Evolutionary conservation across 2,888 invertebrate genomes (phyloP).

Genomic region (Trichacis sp.): DNA sequence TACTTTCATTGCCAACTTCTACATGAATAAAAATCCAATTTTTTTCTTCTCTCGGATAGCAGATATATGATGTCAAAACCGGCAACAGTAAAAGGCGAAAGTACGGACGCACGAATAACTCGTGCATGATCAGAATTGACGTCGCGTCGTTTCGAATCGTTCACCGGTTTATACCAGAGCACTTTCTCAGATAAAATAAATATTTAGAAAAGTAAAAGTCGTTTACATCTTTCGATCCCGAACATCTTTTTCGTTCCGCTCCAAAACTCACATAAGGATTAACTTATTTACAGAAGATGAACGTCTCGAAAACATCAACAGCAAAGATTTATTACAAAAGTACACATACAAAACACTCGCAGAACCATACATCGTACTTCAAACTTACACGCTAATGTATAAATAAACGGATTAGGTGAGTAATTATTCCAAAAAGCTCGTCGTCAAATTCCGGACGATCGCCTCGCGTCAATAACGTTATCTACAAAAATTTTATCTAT

Average conservation of each 20-base stretch:
- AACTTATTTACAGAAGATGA: too few species aligned
- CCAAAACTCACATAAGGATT: neutral
- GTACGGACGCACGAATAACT: constrained; percentile 28
- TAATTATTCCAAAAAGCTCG: neutral
- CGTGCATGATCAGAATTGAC: constrained; percentile 20
- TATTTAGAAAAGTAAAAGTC: constrained; percentile 67
- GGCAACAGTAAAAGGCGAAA: constrained; percentile 37
- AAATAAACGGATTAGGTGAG: constrained; percentile 15
- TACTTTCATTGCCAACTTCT: constrained; percentile 29
- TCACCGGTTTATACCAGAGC: constrained; percentile 20
- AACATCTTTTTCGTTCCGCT: constrained; percentile 2
- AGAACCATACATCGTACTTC: constrained; percentile 10
- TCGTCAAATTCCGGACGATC: too few species aligned
- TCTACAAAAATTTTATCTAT: neutral
- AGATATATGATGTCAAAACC: constrained; percentile 30
- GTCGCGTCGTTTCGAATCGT: constrained; percentile 29
- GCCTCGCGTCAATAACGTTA: neutral
- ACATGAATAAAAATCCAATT: neutral
- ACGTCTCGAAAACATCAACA: too few species aligned
- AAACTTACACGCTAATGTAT: constrained; percentile 29
- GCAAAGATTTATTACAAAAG: constrained; percentile 41
- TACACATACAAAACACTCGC: constrained; percentile 29
- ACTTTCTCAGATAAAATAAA: constrained; percentile 64
- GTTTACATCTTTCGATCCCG: constrained; percentile 41
- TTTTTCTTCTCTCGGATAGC: too few species aligned